Evolutionary conservation across 2,797 vertebrate species (phyloP).

Genomic region (Xiphorhynchus erythropygius): DNA sequence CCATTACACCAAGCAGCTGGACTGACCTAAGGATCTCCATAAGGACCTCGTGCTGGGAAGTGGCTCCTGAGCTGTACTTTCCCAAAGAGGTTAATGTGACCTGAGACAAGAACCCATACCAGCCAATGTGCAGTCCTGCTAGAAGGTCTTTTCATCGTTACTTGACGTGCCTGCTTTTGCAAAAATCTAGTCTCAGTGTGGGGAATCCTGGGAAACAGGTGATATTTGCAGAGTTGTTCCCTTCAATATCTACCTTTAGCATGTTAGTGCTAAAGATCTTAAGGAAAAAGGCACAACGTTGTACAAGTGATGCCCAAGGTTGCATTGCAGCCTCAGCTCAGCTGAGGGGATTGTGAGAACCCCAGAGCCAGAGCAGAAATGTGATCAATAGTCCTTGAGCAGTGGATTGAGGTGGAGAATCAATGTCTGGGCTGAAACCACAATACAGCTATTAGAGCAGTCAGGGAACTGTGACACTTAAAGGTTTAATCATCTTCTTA

Average conservation of each 20-base stretch:
- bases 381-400: not conserved
- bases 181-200: not conserved
- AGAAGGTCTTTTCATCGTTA: fast-evolving
- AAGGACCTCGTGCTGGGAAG: fast-evolving
- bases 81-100: not conserved
- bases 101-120: fast-evolving
- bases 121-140: fast-evolving
- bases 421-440: not conserved
- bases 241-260: not conserved
- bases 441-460: not conserved
- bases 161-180: not conserved
- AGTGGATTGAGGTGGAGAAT: not conserved
- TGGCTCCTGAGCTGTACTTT: not conserved
- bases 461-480: fast-evolving
- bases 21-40: not conserved
- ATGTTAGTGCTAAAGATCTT: not conserved
- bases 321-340: not conserved
- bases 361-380: not conserved
- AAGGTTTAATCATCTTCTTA: not conserved
- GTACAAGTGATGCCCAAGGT: fast-evolving
- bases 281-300: not conserved
- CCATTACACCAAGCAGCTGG: not conserved
- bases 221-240: not conserved
- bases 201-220: not conserved
- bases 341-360: not conserved